phyloP scores from a whole-genome alignment of 2,888 invertebrate genomes.

The Corythucha ciliata region DNA sequence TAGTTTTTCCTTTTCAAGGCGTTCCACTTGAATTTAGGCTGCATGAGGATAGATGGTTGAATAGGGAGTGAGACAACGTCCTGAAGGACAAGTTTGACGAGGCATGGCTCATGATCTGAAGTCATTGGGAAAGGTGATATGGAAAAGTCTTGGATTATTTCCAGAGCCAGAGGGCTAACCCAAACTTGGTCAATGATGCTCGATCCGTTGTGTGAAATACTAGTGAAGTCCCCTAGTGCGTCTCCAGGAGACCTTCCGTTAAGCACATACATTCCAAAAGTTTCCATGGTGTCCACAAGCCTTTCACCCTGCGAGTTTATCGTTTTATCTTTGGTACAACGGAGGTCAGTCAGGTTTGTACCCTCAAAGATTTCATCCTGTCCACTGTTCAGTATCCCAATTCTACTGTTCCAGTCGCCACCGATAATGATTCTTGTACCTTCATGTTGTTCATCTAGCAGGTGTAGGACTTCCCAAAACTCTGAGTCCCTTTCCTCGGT shows the following conservation, averaged over 20 bases:
- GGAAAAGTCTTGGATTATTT: neutral
- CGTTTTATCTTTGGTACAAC: neutral
- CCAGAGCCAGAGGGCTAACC: neutral
- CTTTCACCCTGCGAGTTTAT: neutral
- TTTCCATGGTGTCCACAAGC: neutral
- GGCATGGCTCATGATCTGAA: slow-evolving; percentile 3
- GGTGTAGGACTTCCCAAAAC: neutral
- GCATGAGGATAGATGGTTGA: neutral
- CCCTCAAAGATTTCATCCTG: no score
- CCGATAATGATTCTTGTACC: neutral
- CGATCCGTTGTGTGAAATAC: neutral
- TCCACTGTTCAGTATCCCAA: neutral
- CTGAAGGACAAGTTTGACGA: neutral
- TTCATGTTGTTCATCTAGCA: no score
- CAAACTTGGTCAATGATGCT: neutral
- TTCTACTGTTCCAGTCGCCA: neutral
- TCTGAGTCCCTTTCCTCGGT: neutral
- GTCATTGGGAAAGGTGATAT: neutral
- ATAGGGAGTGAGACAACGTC: neutral
- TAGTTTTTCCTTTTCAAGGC: neutral
- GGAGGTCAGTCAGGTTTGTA: no score
- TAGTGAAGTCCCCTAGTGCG: neutral
- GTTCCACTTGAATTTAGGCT: slow-evolving; percentile 8
- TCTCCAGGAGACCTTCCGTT: neutral
- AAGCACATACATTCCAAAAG: neutral